Conservation (phyloP, 1,140 invertebrate species). For the Heterodera carotae region DNA sequence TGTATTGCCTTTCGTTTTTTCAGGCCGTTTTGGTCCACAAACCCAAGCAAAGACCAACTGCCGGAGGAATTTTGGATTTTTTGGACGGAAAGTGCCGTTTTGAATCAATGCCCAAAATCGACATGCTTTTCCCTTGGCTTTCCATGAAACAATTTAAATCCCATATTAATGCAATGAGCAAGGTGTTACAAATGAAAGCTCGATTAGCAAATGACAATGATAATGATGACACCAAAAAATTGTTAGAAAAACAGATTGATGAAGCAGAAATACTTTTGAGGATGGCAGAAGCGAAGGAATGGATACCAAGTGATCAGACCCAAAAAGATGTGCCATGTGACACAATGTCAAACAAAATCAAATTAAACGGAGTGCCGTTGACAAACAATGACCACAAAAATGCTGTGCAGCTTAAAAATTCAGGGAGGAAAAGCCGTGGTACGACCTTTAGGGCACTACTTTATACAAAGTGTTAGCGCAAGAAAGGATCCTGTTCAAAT, state of each 20-base stretch:
- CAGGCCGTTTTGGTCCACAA: background rate
- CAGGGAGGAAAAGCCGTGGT: too few species aligned
- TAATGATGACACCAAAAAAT: background rate
- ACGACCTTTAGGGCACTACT: too few species aligned
- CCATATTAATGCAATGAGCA: background rate
- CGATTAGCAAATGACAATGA: background rate
- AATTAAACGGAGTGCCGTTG: too few species aligned
- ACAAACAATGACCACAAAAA: too few species aligned
- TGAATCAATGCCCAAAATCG: background rate
- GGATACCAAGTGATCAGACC: background rate
- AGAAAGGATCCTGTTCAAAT: too few species aligned
- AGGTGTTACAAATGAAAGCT: background rate
- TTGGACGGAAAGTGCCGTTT: constrained; percentile 8
- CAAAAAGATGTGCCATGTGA: background rate
- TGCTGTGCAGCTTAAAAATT: too few species aligned
- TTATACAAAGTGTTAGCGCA: too few species aligned
- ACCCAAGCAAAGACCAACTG: background rate
- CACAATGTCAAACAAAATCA: background rate
- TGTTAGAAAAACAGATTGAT: background rate
- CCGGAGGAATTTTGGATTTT: constrained; percentile 7
- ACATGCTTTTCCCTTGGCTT: background rate
- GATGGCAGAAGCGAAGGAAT: background rate
- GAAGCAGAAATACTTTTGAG: background rate
- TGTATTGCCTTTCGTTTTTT: background rate
- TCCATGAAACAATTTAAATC: background rate